Evolutionary conservation across 2,113 vertebrate genomes (phyloP), one percentile per base, ranked within the genome.

Genomic region (Sciurus niger): DNA sequence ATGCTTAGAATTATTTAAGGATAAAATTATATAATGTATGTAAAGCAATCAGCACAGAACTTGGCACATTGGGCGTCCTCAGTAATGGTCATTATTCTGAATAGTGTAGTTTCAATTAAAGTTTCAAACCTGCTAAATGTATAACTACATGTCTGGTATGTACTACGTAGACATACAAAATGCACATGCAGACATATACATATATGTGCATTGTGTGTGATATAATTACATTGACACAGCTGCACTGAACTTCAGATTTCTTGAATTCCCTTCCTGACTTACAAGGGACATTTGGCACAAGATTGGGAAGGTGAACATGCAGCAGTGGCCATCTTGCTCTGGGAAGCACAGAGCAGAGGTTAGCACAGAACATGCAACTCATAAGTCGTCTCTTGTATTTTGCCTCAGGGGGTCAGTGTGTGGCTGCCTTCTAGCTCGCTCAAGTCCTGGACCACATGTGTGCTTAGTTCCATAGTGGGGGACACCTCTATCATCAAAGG

Each of bases 171-270:
- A 60, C 6, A 14, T 53, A 28, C 18, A 40, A 63, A 63, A 63
- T 63, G 60, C 60, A 28, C 24, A 28, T 28, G 10, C 60, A 63
- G 28, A 63, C 55, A 30, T 74, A 24, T 51, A 25, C 2, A 13
- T 53, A 2, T 5, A 2, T 30, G 1, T 40, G 9, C 18, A 4
- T 17, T 28, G 2, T n/a, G 2, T 68, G n/a, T 48, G 55, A 77
- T 48, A 84, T 51, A 8, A 73, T 28, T 84, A 3, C 4, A 12
- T 55, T 53, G 63, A 1, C 53, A 34, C 30, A 79, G 34, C 8
- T 60, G 68, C 91, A 65, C 8, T 40, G 25, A 79, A 48, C 24
- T 55, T 43, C 12, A 24, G 32, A 24, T 65, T 32, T 20, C 72
- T 90, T 13, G 34, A 67, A 79, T 68, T 48, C 37, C 43, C 24